These are phyloP conservation scores for Nomada goodeniana DNA, from an alignment of 2,888 invertebrate species.

Conservation along the genomic window DNA sequence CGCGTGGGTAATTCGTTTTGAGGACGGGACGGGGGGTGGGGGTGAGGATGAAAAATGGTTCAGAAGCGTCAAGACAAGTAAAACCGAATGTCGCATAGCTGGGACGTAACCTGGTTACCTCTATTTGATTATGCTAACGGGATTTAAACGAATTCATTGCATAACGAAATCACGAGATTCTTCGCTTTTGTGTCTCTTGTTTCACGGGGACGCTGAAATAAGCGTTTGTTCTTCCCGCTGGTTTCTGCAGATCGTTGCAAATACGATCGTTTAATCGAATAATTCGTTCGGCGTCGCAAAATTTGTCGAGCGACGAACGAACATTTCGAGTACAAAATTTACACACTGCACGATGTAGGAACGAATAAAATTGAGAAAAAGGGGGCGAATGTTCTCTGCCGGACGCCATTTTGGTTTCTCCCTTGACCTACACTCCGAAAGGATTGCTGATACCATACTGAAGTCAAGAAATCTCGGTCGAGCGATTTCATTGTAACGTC, in stretches of 20 bases:
- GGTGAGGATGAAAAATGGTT: not conserved
- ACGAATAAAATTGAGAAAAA: too few species aligned
- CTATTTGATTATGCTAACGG: slow-evolving; percentile 75
- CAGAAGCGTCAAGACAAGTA: not conserved
- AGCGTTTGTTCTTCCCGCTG: not conserved
- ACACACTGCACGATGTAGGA: too few species aligned
- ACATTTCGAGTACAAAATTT: too few species aligned
- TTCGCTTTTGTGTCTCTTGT: slow-evolving; percentile 19
- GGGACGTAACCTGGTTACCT: slow-evolving; percentile 73
- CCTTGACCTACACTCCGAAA: too few species aligned
- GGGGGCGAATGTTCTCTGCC: too few species aligned
- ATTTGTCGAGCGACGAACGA: too few species aligned
- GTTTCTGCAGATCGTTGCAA: too few species aligned
- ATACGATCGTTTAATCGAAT: too few species aligned
- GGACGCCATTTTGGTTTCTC: too few species aligned
- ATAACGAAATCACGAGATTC: slow-evolving; percentile 58
- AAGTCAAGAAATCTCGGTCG: too few species aligned
- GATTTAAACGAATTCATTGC: slow-evolving; percentile 71
- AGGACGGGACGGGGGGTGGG: not conserved
- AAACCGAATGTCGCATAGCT: slow-evolving; percentile 9
- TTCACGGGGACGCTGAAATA: not conserved
- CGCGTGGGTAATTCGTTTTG: not conserved
- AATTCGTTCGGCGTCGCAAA: too few species aligned
- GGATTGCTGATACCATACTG: too few species aligned
- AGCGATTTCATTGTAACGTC: not conserved